phyloP scores from a whole-genome alignment of 2,797 vertebrate genomes.

The Sebastes steindachneri region DNA sequence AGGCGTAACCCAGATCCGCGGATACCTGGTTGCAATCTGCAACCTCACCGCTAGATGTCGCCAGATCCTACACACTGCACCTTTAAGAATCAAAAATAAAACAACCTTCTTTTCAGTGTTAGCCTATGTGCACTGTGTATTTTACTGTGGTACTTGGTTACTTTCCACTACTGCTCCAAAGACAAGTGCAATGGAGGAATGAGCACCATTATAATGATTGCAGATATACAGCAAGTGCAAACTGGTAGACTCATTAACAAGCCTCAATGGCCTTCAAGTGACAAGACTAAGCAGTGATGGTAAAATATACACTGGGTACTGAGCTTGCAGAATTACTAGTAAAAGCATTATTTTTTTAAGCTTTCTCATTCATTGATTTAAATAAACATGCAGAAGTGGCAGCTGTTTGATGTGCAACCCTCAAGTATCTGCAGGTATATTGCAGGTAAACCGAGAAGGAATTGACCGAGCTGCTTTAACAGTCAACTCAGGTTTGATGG shows the following conservation, averaged over 20 bases:
- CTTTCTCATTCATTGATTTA: conserved; percentile 2
- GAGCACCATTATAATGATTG: not conserved
- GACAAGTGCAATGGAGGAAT: not conserved
- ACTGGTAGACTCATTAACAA: not conserved
- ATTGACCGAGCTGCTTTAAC: conserved; percentile 53
- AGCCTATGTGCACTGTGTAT: not conserved
- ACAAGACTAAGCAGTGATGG: not conserved
- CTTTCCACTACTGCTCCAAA: not conserved
- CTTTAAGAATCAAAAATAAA: not conserved
- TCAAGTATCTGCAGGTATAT: conserved; percentile 32
- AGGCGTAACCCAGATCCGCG: no score
- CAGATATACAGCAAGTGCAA: not conserved
- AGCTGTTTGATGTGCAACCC: conserved; percentile 17
- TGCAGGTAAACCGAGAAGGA: conserved; percentile 46
- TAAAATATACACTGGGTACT: not conserved
- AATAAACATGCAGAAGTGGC: conserved; percentile 24
- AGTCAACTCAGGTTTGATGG: conserved; percentile 73
- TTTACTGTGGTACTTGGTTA: not conserved
- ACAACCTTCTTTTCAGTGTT: not conserved
- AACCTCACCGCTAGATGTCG: no score
- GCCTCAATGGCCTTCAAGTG: not conserved
- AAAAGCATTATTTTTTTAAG: conserved; percentile 8
- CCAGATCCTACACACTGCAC: no score
- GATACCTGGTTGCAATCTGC: no score
- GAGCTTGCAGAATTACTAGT: not conserved